phyloP scores from a whole-genome alignment of 2,113 vertebrate genomes.

The Ictidomys tridecemlineatus region DNA sequence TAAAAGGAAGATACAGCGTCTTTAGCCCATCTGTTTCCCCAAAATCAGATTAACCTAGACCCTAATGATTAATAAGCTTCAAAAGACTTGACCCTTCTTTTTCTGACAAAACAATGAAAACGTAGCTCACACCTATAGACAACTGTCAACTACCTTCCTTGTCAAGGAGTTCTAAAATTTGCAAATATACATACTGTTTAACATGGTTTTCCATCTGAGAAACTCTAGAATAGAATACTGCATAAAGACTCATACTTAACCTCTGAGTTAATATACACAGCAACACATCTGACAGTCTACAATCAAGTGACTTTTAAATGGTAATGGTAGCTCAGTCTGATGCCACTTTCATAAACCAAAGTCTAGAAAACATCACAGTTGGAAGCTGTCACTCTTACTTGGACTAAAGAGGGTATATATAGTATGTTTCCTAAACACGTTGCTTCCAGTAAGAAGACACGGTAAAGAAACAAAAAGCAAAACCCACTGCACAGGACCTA shows the following conservation, averaged over 20 bases:
- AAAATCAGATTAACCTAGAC: neutral
- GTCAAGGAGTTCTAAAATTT: neutral
- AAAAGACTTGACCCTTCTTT: neutral
- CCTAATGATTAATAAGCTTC: neutral
- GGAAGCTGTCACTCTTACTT: slow-evolving; percentile 78
- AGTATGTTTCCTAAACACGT: slow-evolving; percentile 82
- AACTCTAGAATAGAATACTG: slow-evolving; percentile 70
- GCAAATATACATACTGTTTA: slow-evolving; percentile 49
- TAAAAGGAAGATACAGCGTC: neutral
- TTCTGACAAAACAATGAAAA: neutral
- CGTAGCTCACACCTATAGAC: neutral
- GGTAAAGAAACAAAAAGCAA: slow-evolving; percentile 83
- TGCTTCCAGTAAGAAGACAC: slow-evolving; percentile 70
- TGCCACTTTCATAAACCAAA: slow-evolving; percentile 65
- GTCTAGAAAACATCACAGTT: slow-evolving; percentile 74
- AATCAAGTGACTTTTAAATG: slow-evolving; percentile 81
- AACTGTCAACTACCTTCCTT: neutral
- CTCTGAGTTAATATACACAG: slow-evolving; percentile 65
- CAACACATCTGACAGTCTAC: slow-evolving; percentile 74
- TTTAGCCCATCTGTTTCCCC: neutral
- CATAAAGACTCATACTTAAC: slow-evolving; percentile 73
- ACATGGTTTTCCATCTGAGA: slow-evolving; percentile 70
- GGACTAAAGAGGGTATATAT: slow-evolving; percentile 61
- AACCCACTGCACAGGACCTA: slow-evolving; percentile 41
- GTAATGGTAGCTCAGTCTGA: slow-evolving; percentile 72